Percentiles rank a stretch among this genome's conserved stretches.
Conservation (phyloP, 2,888 invertebrate genomes). For the Oxycera nigricornis region DNA sequence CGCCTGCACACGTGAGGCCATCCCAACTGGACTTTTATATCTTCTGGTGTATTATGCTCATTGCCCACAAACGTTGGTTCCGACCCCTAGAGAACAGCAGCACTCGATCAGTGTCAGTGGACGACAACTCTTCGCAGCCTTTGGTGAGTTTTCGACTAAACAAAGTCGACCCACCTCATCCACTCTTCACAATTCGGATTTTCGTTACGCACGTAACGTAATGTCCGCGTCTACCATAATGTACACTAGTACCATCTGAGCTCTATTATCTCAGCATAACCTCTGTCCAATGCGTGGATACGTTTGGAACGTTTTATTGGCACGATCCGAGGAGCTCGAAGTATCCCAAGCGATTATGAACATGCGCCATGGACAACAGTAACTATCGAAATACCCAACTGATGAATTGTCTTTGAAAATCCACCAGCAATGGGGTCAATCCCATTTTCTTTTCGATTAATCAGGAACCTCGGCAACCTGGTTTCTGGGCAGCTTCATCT, state of each 20-base stretch:
- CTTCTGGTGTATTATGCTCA: too few species aligned
- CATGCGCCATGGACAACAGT: not conserved
- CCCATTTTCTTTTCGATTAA: not conserved
- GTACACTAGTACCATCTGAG: not conserved
- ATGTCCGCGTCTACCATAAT: conserved; percentile 1
- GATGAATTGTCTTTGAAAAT: conserved; percentile 21
- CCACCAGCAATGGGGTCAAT: conserved; percentile 27
- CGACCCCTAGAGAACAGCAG: too few species aligned
- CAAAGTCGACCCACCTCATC: not conserved
- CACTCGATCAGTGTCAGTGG: too few species aligned
- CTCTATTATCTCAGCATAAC: not conserved
- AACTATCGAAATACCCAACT: not conserved
- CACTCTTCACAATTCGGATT: conserved; percentile 1
- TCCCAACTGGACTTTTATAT: too few species aligned
- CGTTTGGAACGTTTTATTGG: not conserved
- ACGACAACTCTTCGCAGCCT: not conserved
- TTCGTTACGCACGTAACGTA: not conserved
- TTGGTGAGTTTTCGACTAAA: not conserved
- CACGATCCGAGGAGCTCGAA: not conserved
- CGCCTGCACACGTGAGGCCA: not conserved
- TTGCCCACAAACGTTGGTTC: too few species aligned
- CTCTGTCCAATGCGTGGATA: not conserved
- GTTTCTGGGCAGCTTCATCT: not conserved
- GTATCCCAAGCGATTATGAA: not conserved
- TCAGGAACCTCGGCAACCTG: conserved; percentile 9